phyloP scores from a whole-genome alignment of 1,140 invertebrate genomes.

The Leptinotarsa defecta region DNA sequence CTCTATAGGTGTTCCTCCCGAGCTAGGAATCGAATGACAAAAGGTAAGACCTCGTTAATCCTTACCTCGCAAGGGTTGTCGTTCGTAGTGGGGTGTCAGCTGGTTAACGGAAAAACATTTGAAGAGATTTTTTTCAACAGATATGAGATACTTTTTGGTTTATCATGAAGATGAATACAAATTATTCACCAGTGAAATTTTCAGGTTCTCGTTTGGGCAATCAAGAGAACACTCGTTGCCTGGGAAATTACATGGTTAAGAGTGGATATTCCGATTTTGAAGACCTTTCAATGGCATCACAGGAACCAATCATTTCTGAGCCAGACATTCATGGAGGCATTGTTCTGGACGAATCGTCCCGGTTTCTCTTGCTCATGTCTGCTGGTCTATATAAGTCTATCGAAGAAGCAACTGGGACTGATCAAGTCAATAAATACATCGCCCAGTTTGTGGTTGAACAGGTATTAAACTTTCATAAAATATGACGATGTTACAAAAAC shows the following conservation, averaged over 20 bases:
- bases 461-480: slow-evolving; percentile 51
- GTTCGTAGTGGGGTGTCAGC: too few species aligned
- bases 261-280: slow-evolving; percentile 85
- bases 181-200: slow-evolving; percentile 22
- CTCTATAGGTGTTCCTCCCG: too few species aligned
- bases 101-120: too few species aligned
- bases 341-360: slow-evolving; percentile 76
- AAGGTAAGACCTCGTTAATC: too few species aligned
- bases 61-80: too few species aligned
- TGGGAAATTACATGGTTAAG: slow-evolving; percentile 90
- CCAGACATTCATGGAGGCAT: slow-evolving; percentile 84
- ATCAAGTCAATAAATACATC: slow-evolving; percentile 81
- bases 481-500: background rate
- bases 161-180: too few species aligned
- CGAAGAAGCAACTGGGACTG: slow-evolving; percentile 77
- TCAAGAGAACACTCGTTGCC: slow-evolving; percentile 76
- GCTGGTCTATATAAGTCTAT: slow-evolving; percentile 83
- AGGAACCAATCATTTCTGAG: slow-evolving; percentile 82
- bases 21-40: too few species aligned
- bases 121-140: too few species aligned
- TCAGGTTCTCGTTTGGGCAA: slow-evolving; percentile 69
- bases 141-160: too few species aligned
- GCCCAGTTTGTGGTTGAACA: slow-evolving; percentile 79
- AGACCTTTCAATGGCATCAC: slow-evolving; percentile 65
- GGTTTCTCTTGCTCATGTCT: slow-evolving; percentile 85